Conservation (phyloP, 2,888 invertebrate genomes). For the Latrodectus hesperus region DNA sequence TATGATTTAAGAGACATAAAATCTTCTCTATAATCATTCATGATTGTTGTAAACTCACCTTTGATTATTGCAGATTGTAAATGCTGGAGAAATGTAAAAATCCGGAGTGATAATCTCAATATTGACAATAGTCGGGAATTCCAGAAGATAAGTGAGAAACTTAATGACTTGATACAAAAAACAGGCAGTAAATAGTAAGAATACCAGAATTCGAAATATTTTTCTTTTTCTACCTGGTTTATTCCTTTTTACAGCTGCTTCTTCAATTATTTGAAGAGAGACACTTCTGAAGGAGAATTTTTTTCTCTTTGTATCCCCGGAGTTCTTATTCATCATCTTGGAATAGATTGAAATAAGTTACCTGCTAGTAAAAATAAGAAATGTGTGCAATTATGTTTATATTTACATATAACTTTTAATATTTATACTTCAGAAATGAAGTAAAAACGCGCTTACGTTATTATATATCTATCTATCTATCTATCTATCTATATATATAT, state of each 20-base stretch:
- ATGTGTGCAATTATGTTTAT: too few species aligned
- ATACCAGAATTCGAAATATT: constrained; percentile 13
- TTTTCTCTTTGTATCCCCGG: background rate
- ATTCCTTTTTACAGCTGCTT: background rate
- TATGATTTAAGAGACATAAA: too few species aligned
- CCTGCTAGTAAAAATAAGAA: too few species aligned
- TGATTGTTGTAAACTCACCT: background rate
- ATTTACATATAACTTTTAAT: too few species aligned
- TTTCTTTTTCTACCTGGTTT: background rate
- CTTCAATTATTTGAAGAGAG: background rate
- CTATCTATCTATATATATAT: too few species aligned
- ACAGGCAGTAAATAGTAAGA: constrained; percentile 16
- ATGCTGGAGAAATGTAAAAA: background rate
- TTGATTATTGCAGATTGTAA: background rate
- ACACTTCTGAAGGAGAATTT: background rate
- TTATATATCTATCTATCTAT: too few species aligned
- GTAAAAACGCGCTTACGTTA: too few species aligned
- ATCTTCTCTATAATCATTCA: too few species aligned
- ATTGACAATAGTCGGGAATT: constrained; percentile 41
- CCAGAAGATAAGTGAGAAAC: constrained; percentile 14
- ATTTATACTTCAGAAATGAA: too few species aligned
- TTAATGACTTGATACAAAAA: constrained; percentile 35
- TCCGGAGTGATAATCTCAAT: constrained; percentile 17
- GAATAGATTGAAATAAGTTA: too few species aligned
- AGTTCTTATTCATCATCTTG: background rate